phyloP scores from a whole-genome alignment of 2,888 invertebrate species.

The Hydrotaea cyrtoneurina region DNA sequence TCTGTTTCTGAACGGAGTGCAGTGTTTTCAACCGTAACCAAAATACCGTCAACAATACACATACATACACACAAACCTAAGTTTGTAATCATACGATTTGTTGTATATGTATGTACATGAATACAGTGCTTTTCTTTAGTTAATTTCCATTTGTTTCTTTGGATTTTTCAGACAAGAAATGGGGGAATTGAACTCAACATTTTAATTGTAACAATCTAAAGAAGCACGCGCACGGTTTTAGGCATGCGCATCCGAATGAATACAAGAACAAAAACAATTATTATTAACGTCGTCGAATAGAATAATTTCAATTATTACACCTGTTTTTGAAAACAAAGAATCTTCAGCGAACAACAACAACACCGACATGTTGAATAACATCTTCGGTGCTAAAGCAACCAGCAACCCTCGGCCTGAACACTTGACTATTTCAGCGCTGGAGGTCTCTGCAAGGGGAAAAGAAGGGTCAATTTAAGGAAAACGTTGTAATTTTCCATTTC shows the following conservation, averaged over 20 bases:
- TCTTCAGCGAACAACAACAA: slow-evolving; percentile 36
- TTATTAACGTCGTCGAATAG: slow-evolving; percentile 72
- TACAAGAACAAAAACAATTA: slow-evolving; percentile 46
- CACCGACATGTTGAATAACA: slow-evolving; percentile 19
- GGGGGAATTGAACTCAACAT: slow-evolving; percentile 51
- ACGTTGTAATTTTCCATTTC: slow-evolving; percentile 32
- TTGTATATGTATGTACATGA: background rate
- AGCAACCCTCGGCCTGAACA: background rate
- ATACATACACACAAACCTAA: background rate
- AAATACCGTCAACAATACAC: slow-evolving; percentile 31
- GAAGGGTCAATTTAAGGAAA: background rate
- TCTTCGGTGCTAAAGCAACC: slow-evolving; percentile 1
- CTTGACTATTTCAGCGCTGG: background rate
- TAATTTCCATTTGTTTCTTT: slow-evolving; percentile 46
- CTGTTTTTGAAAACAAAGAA: slow-evolving; percentile 69
- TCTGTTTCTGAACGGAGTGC: slow-evolving; percentile 54
- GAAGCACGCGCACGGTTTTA: slow-evolving; percentile 65
- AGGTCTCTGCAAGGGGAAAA: background rate
- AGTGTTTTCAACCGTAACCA: slow-evolving; percentile 60
- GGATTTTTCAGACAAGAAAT: slow-evolving; percentile 23
- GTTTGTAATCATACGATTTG: background rate
- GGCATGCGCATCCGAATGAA: slow-evolving; percentile 65
- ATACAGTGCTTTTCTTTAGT: slow-evolving; percentile 18
- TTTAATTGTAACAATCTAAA: slow-evolving; percentile 57
- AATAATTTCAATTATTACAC: slow-evolving; percentile 80